Base-by-base conservation (phyloP, 2,113 vertebrate species). In the Hoplias malabaricus region DNA sequence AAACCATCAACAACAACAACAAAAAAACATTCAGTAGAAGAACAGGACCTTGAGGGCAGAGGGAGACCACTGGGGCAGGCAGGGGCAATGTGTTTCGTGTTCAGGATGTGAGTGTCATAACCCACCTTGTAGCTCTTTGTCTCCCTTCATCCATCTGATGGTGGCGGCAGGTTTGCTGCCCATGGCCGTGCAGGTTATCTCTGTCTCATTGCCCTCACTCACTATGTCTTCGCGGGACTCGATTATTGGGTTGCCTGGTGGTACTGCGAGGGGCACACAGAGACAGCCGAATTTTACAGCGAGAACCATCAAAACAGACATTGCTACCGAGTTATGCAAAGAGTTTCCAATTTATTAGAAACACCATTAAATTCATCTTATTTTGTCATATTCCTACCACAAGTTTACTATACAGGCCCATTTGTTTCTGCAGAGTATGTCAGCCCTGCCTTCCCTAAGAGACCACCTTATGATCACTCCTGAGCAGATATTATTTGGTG, bases 121-220 rank as follows among this genome's bases (percentile, higher is more conserved):
- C 84, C 75, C 80, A 98, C 96, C 96, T 25, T 90, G 90, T 0
- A 98, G 93, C 88, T 98, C 96, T 85, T 96, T 95, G 91, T 95
- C 96, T 68, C 96, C 96, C 87, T 98, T 98, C 94, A 96, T 95
- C 97, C 97, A 99, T 87, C 93, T 90, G 92, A 99, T 98, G 71
- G 90, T 92, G 19, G 96, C 95, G 63, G 96, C 95, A 6, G 97
- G 97, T 86, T 96, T 96, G 87, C 97, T 98, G 92, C 96, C 96
- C 94, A 96, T 95, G 82, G 96, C 95, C 0, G 95, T 97, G 89
- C 97, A 99, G 88, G 95, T 98, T 89, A 99, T 94, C 89, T 99
- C 96, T 0, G 97, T 96, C 91, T 97, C 95, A 23, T 98, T 98
- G 19, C 97, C 97, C 88, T 98, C 97, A 0, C 94, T 88, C 0